phyloP scores from a whole-genome alignment of 2,888 invertebrate genomes.

The Lacanobia oleracea region DNA sequence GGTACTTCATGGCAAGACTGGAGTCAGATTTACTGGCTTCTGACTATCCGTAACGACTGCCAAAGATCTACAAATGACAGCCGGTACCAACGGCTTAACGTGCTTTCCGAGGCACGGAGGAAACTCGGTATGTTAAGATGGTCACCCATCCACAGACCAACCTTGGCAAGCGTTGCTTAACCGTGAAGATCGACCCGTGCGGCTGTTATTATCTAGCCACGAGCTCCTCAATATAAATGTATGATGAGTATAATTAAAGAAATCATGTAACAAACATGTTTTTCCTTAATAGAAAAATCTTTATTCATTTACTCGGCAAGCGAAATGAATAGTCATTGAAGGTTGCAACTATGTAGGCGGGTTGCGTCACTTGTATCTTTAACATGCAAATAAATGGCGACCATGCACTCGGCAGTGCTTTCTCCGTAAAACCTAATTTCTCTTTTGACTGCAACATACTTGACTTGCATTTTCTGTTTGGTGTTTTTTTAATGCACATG shows the following conservation, averaged over 20 bases:
- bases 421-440: conserved; percentile 81
- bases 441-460: conserved; percentile 75
- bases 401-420: conserved; percentile 74
- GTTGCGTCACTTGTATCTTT: conserved; percentile 65
- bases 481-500: conserved; percentile 44
- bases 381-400: conserved; percentile 75
- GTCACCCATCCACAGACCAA: no score
- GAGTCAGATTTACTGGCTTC: no score
- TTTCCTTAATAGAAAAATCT: background rate
- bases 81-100: no score
- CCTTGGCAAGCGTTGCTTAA: no score
- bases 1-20: no score
- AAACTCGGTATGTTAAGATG: no score
- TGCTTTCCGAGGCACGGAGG: no score
- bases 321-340: conserved; percentile 36
- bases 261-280: background rate
- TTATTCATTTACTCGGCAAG: background rate
- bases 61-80: no score
- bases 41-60: no score
- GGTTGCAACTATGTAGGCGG: conserved; percentile 37
- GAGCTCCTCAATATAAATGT: no score
- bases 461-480: conserved; percentile 53
- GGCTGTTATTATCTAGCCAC: no score
- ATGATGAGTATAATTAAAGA: background rate
- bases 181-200: no score